Percentiles rank a stretch among this genome's conserved stretches.
Conservation (phyloP, 2,797 vertebrate genomes). For the Poecilia velifera region DNA sequence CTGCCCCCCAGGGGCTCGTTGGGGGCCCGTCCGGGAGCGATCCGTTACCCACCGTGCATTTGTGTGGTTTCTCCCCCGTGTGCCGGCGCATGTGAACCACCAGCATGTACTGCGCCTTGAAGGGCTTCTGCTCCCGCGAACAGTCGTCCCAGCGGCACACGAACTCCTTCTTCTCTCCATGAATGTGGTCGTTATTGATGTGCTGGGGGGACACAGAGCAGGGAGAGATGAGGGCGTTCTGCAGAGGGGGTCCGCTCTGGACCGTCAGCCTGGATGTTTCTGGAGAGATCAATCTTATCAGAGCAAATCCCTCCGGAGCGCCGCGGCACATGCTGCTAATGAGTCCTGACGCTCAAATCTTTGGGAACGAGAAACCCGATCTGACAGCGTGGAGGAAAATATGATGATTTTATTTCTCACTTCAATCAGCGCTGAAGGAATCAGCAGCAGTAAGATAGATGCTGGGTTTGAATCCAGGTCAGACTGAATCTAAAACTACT, state of each 20-base stretch:
- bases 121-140: constrained; percentile 94
- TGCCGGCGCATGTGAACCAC: constrained; percentile 98
- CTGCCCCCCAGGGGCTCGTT: constrained; percentile 6
- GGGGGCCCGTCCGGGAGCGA: constrained; percentile 20
- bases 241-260: constrained; percentile 39
- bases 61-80: constrained; percentile 97
- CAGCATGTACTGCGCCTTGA: constrained; percentile 98
- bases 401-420: neutral
- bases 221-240: constrained; percentile 26
- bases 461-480: neutral
- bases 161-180: constrained; percentile 97
- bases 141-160: constrained; percentile 97
- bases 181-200: constrained; percentile 98
- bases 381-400: neutral
- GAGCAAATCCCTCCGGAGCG: constrained; percentile 4
- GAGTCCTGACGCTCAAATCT: neutral
- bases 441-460: neutral
- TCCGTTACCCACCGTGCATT: constrained; percentile 89
- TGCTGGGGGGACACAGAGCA: constrained; percentile 79
- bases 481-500: neutral
- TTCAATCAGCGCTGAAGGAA: neutral
- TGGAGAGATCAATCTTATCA: constrained; percentile 41
- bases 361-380: neutral
- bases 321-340: neutral
- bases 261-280: constrained; percentile 30